Percentiles rank a stretch among this genome's conserved stretches.
Evolutionary conservation across 2,797 vertebrate genomes (phyloP).

Genomic region (Microctenopoma lineatum): DNA sequence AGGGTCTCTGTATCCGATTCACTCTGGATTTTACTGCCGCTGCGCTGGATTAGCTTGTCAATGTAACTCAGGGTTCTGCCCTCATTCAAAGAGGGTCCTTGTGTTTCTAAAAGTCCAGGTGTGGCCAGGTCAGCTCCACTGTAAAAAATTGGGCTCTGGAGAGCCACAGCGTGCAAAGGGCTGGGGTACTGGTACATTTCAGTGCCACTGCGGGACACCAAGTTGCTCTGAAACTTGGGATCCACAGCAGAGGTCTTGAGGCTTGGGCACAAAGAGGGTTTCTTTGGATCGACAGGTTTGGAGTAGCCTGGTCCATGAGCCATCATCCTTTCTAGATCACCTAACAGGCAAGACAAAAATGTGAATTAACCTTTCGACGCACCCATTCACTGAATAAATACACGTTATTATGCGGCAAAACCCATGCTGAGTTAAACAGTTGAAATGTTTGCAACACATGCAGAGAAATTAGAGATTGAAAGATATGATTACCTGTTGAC

Average conservation of each 20-base stretch:
- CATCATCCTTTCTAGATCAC: slow-evolving; percentile 90
- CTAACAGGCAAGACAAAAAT: slow-evolving; percentile 73
- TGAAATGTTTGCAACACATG: slow-evolving; percentile 5
- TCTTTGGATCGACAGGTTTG: slow-evolving; percentile 72
- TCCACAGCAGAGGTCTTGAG: slow-evolving; percentile 73
- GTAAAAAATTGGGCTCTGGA: slow-evolving; percentile 94
- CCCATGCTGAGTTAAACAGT: slow-evolving; percentile 32
- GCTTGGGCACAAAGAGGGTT: slow-evolving; percentile 65
- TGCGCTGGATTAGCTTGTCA: slow-evolving; percentile 86
- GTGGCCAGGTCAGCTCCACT: slow-evolving; percentile 63
- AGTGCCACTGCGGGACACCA: slow-evolving; percentile 86
- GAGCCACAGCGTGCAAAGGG: slow-evolving; percentile 93
- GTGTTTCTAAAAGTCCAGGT: slow-evolving; percentile 51
- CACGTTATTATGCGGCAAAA: slow-evolving; percentile 34
- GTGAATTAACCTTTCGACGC: slow-evolving; percentile 21
- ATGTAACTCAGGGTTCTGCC: slow-evolving; percentile 85
- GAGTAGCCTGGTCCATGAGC: slow-evolving; percentile 71
- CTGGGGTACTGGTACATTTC: slow-evolving; percentile 95
- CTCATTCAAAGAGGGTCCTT: slow-evolving; percentile 53
- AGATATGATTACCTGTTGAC: slow-evolving; percentile 88
- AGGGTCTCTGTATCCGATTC: slow-evolving; percentile 59
- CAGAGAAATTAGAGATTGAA: slow-evolving; percentile 19
- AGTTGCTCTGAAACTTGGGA: slow-evolving; percentile 88
- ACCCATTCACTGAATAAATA: slow-evolving; percentile 2
- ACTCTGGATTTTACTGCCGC: slow-evolving; percentile 71